Evolutionary conservation across 2,888 invertebrate genomes (phyloP).

Genomic region (Ctena decussata): DNA sequence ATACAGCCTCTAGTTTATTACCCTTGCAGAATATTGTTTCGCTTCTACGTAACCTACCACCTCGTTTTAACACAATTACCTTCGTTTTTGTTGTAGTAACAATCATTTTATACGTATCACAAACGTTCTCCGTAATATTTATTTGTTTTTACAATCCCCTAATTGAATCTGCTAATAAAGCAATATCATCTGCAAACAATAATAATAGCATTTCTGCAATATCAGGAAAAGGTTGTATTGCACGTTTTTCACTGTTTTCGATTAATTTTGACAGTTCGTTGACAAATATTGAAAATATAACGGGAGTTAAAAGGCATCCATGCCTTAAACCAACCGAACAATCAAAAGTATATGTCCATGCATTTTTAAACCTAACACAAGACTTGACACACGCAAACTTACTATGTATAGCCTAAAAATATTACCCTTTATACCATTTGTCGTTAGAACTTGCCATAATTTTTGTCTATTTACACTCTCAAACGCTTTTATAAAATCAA

Average conservation of each 20-base stretch:
- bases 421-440: too few species aligned
- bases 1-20: neutral
- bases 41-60: neutral
- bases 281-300: too few species aligned
- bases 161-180: too few species aligned
- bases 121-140: too few species aligned
- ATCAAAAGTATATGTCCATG: neutral
- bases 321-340: neutral
- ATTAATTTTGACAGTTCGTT: too few species aligned
- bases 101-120: too few species aligned
- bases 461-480: too few species aligned
- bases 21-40: too few species aligned
- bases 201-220: neutral
- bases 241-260: too few species aligned
- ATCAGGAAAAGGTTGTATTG: neutral
- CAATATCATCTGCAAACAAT: constrained; percentile 23
- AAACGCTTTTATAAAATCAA: too few species aligned
- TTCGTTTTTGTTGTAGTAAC: constrained; percentile 20
- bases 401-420: neutral
- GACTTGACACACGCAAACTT: neutral
- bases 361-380: neutral
- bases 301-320: neutral
- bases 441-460: too few species aligned
- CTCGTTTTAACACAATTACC: constrained; percentile 4
- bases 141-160: too few species aligned